A percentile compares a stretch with the other conserved stretches of the same genome.
Conservation (phyloP, 2,888 invertebrate species). For the Prostheceraeus crozeri region DNA sequence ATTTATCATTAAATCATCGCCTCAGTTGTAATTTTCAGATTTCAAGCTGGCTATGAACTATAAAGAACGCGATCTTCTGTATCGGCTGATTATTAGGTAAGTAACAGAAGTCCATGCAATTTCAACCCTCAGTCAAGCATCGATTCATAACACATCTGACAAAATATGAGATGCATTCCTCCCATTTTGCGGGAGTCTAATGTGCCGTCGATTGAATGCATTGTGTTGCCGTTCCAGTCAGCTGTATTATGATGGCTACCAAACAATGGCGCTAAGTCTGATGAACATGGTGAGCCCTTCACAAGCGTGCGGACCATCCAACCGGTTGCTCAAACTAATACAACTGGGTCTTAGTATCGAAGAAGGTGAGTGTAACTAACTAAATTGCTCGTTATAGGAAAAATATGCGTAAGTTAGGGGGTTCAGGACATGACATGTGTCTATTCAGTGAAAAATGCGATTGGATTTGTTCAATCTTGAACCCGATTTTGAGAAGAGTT, state of each 20-base stretch:
- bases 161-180: too few relatives aligned
- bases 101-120: slow-evolving; percentile 20
- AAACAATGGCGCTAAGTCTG: slow-evolving; percentile 77
- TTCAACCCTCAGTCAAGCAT: neutral
- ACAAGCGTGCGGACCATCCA: slow-evolving; percentile 81
- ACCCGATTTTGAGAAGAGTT: too few relatives aligned
- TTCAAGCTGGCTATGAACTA: too few relatives aligned
- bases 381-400: slow-evolving; percentile 27
- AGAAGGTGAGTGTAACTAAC: slow-evolving; percentile 61
- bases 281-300: slow-evolving; percentile 78
- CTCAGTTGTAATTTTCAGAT: too few relatives aligned
- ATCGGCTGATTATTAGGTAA: slow-evolving; percentile 84
- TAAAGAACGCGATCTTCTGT: slow-evolving; percentile 65
- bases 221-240: too few relatives aligned
- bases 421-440: neutral
- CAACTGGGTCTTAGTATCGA: slow-evolving; percentile 76
- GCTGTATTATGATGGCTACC: slow-evolving; percentile 91
- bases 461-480: too few relatives aligned
- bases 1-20: too few relatives aligned
- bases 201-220: slow-evolving; percentile 37
- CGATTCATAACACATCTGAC: too few relatives aligned
- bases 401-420: too few relatives aligned
- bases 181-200: neutral
- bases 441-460: too few relatives aligned
- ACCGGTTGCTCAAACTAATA: slow-evolving; percentile 76